Evolutionary conservation across 2,888 invertebrate genomes (phyloP).

Genomic region (Busseola fusca): DNA sequence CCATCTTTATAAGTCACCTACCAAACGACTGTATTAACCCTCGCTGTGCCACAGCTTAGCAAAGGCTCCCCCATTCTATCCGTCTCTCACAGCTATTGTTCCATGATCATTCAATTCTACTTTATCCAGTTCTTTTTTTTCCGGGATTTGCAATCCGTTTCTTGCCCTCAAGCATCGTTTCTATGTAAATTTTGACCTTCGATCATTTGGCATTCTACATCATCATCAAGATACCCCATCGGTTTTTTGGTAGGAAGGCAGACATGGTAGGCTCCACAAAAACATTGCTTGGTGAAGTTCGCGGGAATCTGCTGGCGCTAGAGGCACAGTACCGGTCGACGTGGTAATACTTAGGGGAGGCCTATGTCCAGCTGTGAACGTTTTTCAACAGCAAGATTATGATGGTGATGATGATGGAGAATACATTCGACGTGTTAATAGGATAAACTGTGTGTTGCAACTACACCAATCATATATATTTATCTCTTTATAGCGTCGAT

Average conservation of each 20-base stretch:
- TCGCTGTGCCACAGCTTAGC: background rate
- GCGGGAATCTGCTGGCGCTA: background rate
- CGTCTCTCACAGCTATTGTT: background rate
- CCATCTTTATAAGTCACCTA: background rate
- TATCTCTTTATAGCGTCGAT: constrained; percentile 21
- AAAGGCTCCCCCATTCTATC: background rate
- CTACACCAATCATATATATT: constrained; percentile 33
- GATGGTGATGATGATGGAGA: constrained; percentile 1
- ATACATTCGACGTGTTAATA: constrained; percentile 29
- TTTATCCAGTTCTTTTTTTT: background rate
- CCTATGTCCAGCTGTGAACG: background rate
- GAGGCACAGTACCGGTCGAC: background rate
- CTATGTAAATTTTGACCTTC: background rate
- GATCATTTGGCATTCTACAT: background rate
- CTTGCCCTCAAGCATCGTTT: background rate
- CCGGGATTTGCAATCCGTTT: background rate
- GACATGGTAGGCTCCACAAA: background rate
- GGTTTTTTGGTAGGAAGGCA: background rate
- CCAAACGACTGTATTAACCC: background rate
- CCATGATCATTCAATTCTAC: background rate
- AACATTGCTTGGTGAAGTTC: no score
- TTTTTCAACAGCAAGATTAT: background rate
- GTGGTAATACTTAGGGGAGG: no score
- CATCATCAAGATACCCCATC: background rate
- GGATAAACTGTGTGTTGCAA: constrained; percentile 32